phyloP scores from a whole-genome alignment of 2,888 invertebrate species.

The Pyrrhosoma nymphula region DNA sequence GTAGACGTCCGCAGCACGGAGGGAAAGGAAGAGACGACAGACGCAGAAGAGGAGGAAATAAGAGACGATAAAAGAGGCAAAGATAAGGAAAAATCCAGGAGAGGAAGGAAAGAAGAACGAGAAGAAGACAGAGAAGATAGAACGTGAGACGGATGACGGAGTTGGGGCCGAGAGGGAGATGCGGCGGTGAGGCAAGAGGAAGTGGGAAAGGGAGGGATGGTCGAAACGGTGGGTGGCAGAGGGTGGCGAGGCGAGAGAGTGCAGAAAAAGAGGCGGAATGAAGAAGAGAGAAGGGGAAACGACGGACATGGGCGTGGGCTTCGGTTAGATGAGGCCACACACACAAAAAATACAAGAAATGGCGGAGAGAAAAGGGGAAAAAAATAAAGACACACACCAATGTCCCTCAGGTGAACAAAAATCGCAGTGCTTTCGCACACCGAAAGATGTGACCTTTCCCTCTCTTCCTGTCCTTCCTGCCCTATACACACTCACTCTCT shows the following conservation, averaged over 20 bases:
- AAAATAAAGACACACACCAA: conserved; percentile 71
- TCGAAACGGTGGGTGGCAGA: too few species aligned
- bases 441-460: conserved; percentile 63
- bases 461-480: too few species aligned
- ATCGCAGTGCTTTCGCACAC: conserved; percentile 58
- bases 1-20: too few species aligned
- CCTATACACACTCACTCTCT: background rate
- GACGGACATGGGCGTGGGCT: too few species aligned
- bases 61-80: background rate
- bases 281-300: background rate
- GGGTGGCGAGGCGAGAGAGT: background rate
- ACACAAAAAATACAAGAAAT: conserved; percentile 68
- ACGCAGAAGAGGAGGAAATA: background rate
- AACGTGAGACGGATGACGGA: background rate
- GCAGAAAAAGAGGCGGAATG: background rate
- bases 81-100: background rate
- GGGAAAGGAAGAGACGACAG: too few species aligned
- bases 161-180: background rate
- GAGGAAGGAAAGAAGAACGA: background rate
- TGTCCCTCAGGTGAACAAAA: conserved; percentile 73
- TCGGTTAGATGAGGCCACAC: too few species aligned
- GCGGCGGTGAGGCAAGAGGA: background rate
- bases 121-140: background rate
- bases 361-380: conserved; percentile 69
- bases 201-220: background rate